phyloP scores from a whole-genome alignment of 2,797 vertebrate genomes.

The Poeciliopsis paucimaculata region DNA sequence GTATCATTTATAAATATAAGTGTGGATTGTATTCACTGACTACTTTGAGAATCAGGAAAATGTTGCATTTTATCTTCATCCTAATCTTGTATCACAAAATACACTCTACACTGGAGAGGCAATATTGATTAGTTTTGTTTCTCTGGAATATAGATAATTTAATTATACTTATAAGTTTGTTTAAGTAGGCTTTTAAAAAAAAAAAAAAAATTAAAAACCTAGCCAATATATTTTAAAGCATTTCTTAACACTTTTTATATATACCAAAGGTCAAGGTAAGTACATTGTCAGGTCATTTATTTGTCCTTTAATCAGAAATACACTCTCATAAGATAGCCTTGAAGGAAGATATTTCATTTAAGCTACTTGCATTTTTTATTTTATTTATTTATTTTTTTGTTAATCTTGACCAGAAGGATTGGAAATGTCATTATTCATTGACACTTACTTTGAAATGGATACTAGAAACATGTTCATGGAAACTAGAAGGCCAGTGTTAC shows the following conservation, averaged over 20 bases:
- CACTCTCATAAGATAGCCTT: background rate
- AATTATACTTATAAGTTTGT: background rate
- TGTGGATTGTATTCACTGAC: background rate
- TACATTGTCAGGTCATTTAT: slow-evolving; percentile 19
- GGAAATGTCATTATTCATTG: background rate
- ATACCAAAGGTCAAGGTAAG: slow-evolving; percentile 42
- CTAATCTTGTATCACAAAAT: background rate
- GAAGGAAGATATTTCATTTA: background rate
- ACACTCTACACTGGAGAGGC: background rate
- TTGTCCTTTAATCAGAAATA: slow-evolving; percentile 10
- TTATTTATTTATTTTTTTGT: too few relatives aligned
- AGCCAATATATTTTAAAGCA: background rate
- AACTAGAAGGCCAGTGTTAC: slow-evolving; percentile 60
- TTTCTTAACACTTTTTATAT: background rate
- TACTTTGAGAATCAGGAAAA: background rate
- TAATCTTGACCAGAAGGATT: background rate
- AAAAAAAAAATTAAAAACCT: too few relatives aligned
- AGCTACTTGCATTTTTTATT: slow-evolving; percentile 4
- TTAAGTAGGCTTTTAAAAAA: background rate
- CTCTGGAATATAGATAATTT: background rate
- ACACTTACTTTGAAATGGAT: slow-evolving; percentile 21
- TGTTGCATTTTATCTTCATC: background rate
- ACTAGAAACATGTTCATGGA: slow-evolving; percentile 60
- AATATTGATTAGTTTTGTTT: background rate
- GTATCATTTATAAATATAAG: background rate